phyloP scores from a whole-genome alignment of 1,140 invertebrate genomes.

The Zaprionus taronus region DNA sequence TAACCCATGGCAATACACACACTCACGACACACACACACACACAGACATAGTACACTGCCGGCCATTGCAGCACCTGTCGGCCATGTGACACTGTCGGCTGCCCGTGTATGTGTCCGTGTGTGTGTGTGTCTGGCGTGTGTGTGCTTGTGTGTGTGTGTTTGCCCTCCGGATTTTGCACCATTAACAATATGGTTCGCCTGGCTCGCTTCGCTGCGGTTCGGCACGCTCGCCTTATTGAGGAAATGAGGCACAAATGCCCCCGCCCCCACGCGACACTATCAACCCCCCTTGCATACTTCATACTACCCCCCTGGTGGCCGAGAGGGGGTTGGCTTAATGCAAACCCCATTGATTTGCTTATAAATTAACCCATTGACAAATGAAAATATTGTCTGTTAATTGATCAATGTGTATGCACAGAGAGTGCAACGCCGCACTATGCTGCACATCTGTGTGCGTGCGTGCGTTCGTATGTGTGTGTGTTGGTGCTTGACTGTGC shows the following conservation, averaged over 20 bases:
- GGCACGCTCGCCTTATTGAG: slow-evolving; percentile 43
- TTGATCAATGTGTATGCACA: slow-evolving; percentile 83
- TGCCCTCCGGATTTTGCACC: slow-evolving; percentile 73
- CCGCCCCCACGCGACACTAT: neutral
- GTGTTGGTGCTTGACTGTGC: neutral
- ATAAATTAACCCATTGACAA: slow-evolving; percentile 84
- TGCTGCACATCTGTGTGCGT: slow-evolving; percentile 11
- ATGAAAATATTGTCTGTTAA: slow-evolving; percentile 84
- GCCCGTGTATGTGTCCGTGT: slow-evolving; percentile 24
- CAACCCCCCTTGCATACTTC: neutral
- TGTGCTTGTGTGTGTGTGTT: slow-evolving; percentile 31
- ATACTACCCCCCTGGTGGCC: no score
- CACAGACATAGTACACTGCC: slow-evolving; percentile 43
- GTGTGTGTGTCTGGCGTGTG: slow-evolving; percentile 30
- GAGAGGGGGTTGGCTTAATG: slow-evolving; percentile 27
- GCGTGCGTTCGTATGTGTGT: slow-evolving; percentile 5
- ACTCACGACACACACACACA: slow-evolving; percentile 20
- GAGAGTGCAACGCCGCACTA: slow-evolving; percentile 51
- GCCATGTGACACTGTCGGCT: slow-evolving; percentile 66
- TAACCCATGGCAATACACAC: slow-evolving; percentile 34
- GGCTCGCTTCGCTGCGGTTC: slow-evolving; percentile 28
- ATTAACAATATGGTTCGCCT: slow-evolving; percentile 76
- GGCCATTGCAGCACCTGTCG: slow-evolving; percentile 83
- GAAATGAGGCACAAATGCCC: slow-evolving; percentile 43
- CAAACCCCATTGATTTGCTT: slow-evolving; percentile 71